Evolutionary conservation across 2,888 invertebrate species (phyloP), one percentile per base, ranked within the genome.

Genomic region (Morpho helenor): DNA sequence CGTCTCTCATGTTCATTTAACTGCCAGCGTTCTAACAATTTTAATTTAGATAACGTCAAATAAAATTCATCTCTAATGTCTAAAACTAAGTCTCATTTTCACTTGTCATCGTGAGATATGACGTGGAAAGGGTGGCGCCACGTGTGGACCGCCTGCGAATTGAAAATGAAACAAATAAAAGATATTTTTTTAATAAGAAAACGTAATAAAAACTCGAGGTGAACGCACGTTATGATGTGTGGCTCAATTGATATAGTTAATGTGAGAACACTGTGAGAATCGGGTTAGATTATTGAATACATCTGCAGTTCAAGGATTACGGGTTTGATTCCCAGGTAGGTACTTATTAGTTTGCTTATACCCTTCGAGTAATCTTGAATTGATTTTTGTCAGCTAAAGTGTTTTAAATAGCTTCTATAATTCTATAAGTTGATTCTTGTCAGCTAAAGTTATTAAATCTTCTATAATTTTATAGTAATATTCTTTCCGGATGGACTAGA

Each of bases 111-210:
- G 42, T 9, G 8, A 7, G n/a, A 48, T 10, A n/a, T 72, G 73
- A 71, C 74, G 75, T 70, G 72, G 72, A 76, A 79, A 79, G 83
- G 80, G 82, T 79, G 76, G 79, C 82, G 79, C 84, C 86, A 87
- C 78, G 77, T 86, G 84, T 80, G 76, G 71, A 73, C 77, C 75
- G 80, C 73, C 79, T 76, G 82, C 79, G 64, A 78, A 82, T 78
- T 75, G 68, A 72, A 31, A 77, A 81, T 60, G 56, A 62, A 64
- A 61, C 60, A 61, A 65, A 65, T 59, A 57, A 61, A 51, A 58
- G 72, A 73, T 72, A 69, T 71, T 69, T 68, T 69, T 68, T 68
- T 68, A 63, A 64, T 69, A 69, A 75, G 76, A 70, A 74, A 71
- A 72, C 61, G 69, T 66, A 70, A 75, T 74, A 73, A 69, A 70